Base-by-base conservation (phyloP, 2,888 invertebrate genomes). In the Machimus atricapillus region DNA sequence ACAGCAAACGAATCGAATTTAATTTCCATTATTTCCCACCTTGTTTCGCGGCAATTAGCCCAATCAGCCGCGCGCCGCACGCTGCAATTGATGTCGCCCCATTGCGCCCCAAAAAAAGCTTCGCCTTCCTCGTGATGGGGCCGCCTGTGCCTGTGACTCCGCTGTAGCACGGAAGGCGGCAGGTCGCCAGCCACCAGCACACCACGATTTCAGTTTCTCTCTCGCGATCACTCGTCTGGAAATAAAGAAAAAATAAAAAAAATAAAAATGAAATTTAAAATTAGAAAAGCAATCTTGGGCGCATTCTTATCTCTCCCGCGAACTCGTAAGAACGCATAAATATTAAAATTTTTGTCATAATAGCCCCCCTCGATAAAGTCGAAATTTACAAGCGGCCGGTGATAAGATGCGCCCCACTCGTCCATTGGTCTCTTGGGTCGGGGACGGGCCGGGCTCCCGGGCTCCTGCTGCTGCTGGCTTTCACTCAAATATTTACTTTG, bases 21-120 rank as follows among this genome's bases (percentile, higher is more conserved):
- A 46, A 79, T 52, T 52, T 79, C 79, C 23, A 79, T 79, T 79
- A 52, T 79, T 66, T 79, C 79, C 78, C 79, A 79, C 66, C 66
- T 76, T 34, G 52, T 52, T 79, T 14, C 23, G 27, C 37, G 37
- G 79, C 79, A 46, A 79, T 19, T 79, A 52, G 27, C 66, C 19
- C 66, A 66, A 66, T 66, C 66, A 66, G 66, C 66, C 66, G 58
- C 66, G 58, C 7, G 58, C 58, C 23, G 23, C 27, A 14, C 23
- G 23, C 37, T 76, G 43, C 78, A 78, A 78, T 78, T 78, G 78
- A 78, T 78, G 23, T 78, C 37, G 37, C 77, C 37, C 40, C 40
- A 78, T 78, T 78, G 43, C n/a, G 34, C 52, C 52, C 52, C 52
- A 27, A 66, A 66, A 66, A 66, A 27, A 66, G 66, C 66, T n/a